Base-by-base conservation (phyloP, 2,888 invertebrate species). In the Griposia aprilina region DNA sequence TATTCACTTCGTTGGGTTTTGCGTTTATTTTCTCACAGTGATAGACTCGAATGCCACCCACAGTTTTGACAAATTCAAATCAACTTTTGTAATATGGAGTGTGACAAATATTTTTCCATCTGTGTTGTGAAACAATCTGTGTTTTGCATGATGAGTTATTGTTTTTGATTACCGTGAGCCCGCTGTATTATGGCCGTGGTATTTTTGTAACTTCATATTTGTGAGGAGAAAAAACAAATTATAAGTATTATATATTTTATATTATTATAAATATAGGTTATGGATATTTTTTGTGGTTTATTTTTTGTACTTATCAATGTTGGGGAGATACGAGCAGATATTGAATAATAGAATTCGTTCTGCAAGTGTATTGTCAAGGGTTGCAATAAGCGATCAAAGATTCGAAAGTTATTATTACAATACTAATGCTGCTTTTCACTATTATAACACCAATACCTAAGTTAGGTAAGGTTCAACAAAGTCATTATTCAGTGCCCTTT, bases 21-120 rank as follows among this genome's bases (percentile, higher is more conserved):
- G 10, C 20, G 36, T 77, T 77, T 55, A 80, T 65, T 68, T 66
- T 45, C 45, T 36, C 57, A 30, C 72, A 62, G 48, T 55, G 84
- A 70, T 59, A 57, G 57, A 80, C 70, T 66, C 60, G 82, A 85
- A 85, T 62, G 71, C 60, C 45, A 69, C 72, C 60, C 45, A 69
- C 72, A 80, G 66, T 83, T 79, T 76, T 76, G 83, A 76, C 74
- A 72, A 84, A 88, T 83, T 79, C 82, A 74, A 76, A 85, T 80
- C 81, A 87, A 86, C 85, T 85, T 88, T 88, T 30, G 81, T 78
- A 84, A 85, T 81, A 83, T 71, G 76, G 69, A 84, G 74, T 80
- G 81, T 81, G 82, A 87, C 81, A 82, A 82, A 85, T 85, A 87
- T 84, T 85, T 80, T 79, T 78, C 50, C 65, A 66, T 82, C 68